phyloP scores from a whole-genome alignment of 2,113 vertebrate species.

The Nothoprocta perdicaria region DNA sequence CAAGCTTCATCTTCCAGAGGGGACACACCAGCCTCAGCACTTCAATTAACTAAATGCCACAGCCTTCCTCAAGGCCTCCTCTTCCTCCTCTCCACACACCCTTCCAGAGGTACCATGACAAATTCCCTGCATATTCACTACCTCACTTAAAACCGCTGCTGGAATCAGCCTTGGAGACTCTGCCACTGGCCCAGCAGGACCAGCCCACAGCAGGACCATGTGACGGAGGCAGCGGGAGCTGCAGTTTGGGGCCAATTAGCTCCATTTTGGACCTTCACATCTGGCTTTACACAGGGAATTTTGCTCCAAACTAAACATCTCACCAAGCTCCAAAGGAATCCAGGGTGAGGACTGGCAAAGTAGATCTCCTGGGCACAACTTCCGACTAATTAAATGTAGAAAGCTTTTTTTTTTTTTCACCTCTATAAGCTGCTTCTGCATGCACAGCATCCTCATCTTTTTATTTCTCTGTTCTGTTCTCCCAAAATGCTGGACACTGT shows the following conservation, averaged over 20 bases:
- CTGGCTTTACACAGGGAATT: no score
- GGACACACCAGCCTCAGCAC: not conserved
- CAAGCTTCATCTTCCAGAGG: not conserved
- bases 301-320: no score
- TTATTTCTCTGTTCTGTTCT: not conserved
- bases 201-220: no score
- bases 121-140: not conserved
- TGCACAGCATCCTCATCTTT: not conserved
- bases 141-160: not conserved
- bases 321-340: no score
- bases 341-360: no score
- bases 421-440: not conserved
- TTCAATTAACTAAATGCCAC: not conserved
- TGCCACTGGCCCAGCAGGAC: not conserved
- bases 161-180: not conserved
- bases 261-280: not conserved
- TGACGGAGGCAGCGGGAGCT: not conserved
- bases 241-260: not conserved
- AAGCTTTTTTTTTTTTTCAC: not conserved
- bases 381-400: not conserved
- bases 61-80: rapidly evolving
- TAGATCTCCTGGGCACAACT: no score
- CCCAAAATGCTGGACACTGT: not conserved
- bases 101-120: not conserved
- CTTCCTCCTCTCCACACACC: not conserved